Base-by-base conservation (phyloP, 2,888 invertebrate species). In the Lypha dubia region DNA sequence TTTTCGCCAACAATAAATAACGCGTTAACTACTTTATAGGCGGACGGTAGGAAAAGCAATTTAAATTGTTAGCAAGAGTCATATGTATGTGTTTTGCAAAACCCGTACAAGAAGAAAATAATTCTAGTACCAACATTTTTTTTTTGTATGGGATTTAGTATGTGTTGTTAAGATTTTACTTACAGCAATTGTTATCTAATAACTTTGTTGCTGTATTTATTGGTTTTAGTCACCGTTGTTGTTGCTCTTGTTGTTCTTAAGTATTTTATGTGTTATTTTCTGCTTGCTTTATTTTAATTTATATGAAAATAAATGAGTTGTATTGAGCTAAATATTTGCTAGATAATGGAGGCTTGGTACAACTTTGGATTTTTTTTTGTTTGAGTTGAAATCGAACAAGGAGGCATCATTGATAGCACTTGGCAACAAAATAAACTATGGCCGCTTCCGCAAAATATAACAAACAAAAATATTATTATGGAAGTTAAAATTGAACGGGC, bases 1-100 rank as follows among this genome's bases (percentile, higher is more conserved):
- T 71, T 63, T 62, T 56, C 53, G 65, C 51, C 51, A 60, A 60
- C 65, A 70, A 84, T 84, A 79, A 79, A 84, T 84, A 70, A 79
- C 46, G 75, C 79, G 60, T 71, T 56, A 28, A 67, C 63, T 46
- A 44, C 17, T 17, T 22, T n/a, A 0, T n/a, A 53, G 15, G 62
- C 51, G 60, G 60, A 0, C n/a, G 1, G 7, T 17, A n/a, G 2
- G 0, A 49, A 56, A 44, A 46, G 20, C 0, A 1, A 1, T 24
- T 51, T 17, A 17, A 28, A 49, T 35, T 32, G 0, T 22, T 35
- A 41, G 24, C n/a, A n/a, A n/a, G n/a, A n/a, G n/a, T n/a, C n/a
- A n/a, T n/a, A n/a, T n/a, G n/a, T n/a, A n/a, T n/a, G n/a, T n/a
- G n/a, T n/a, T n/a, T n/a, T n/a, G n/a, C n/a, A n/a, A n/a, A n/a